Evolutionary conservation across 2,113 vertebrate species (phyloP), one percentile per base, ranked within the genome.

Genomic region (Gasterosteus aculeatus): DNA sequence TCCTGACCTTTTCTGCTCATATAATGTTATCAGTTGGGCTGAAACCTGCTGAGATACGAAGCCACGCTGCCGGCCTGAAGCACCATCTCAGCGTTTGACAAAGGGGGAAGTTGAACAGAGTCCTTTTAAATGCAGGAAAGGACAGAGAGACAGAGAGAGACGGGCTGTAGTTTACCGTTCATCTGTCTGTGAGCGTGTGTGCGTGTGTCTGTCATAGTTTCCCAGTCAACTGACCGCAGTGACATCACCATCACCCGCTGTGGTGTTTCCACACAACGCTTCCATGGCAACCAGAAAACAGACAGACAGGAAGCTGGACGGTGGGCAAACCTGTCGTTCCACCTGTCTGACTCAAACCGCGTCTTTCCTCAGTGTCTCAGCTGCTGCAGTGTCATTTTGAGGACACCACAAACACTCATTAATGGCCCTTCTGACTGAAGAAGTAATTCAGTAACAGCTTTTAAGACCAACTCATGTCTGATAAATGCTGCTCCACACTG

Each of bases 281-380:
- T 56, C 82, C 69, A 47, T 77, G 72, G 53, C 72, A 59, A 82
- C 83, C 67, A 3, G 47, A 57, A 75, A 66, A 72, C 71, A 84
- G 70, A 78, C 39, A 7, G 68, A 78, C 58, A 72, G 62, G 22
- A 64, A 57, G 18, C 44, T 66, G 53, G 59, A 61, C 62, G 19
- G 69, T 63, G 66, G 67, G 19, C 44, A 68, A 7, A 75, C 77
- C 39, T 42, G 57, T 84, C 47, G 56, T 33, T 76, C 72, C 72
- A 81, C 75, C 81, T 84, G 71, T 84, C 46, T 69, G 69, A 54
- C 44, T 41, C 63, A 11, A 11, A 39, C 44, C 1, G 9, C 11
- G 19, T 9, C 18, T 51, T 12, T 57, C 35, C 10, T n/a, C 35
- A 3, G 6, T 1, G n/a, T 49, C 54, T 69, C 1, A n/a, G 15